phyloP scores from a whole-genome alignment of 2,888 invertebrate species.

The Dioctria linearis region DNA sequence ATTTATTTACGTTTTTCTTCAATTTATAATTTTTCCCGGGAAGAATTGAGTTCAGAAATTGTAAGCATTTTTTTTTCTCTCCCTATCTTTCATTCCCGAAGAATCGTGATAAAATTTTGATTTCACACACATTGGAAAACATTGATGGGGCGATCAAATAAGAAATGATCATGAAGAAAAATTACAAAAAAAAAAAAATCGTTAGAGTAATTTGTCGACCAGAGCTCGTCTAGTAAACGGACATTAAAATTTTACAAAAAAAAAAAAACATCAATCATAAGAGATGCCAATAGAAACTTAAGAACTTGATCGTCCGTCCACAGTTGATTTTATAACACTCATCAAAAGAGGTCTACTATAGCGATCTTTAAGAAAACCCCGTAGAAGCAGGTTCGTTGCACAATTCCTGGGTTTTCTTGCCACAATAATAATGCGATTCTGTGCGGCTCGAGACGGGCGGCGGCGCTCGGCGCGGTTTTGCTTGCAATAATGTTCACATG shows the following conservation, averaged over 20 bases:
- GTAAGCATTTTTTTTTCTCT: no score
- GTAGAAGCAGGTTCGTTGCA: constrained; percentile 2
- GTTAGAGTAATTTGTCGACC: not conserved
- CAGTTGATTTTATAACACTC: not conserved
- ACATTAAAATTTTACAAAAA: not conserved
- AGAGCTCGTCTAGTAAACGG: not conserved
- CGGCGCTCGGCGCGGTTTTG: not conserved
- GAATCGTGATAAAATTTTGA: no score
- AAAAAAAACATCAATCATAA: not conserved
- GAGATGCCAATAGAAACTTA: not conserved
- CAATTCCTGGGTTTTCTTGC: not conserved
- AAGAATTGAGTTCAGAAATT: no score
- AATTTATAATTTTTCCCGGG: no score
- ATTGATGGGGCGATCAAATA: no score
- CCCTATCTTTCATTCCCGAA: no score
- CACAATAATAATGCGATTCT: not conserved
- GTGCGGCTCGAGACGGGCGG: no score
- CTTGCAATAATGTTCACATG: not conserved
- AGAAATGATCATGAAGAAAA: not conserved
- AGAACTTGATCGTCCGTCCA: not conserved
- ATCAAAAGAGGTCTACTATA: not conserved
- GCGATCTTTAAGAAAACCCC: not conserved
- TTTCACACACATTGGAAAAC: no score
- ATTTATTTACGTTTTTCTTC: no score
- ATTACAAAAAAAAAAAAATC: not conserved